phyloP scores from a whole-genome alignment of 2,888 invertebrate species.

The Lasiommata megera region DNA sequence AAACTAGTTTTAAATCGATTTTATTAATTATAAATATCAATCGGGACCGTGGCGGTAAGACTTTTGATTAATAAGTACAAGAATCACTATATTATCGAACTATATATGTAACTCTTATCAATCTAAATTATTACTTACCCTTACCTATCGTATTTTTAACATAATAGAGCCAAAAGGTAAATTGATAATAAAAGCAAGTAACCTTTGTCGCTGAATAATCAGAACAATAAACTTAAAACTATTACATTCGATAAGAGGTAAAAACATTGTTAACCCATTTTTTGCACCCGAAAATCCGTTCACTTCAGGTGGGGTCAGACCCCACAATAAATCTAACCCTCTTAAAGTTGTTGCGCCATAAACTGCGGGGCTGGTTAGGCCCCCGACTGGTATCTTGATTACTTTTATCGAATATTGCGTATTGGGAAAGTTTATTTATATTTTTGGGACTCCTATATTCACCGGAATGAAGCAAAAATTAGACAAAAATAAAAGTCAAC shows the following conservation, averaged over 20 bases:
- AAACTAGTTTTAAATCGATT: no score
- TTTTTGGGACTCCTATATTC: constrained; percentile 12
- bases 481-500: background rate
- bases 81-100: no score
- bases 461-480: background rate
- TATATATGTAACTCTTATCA: no score
- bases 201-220: background rate
- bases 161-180: background rate
- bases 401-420: constrained; percentile 65
- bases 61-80: no score
- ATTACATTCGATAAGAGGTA: constrained; percentile 14
- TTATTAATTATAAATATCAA: no score
- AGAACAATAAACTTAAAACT: background rate
- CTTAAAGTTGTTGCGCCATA: constrained; percentile 62
- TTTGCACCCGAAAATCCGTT: constrained; percentile 42
- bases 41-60: no score
- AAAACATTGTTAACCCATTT: constrained; percentile 36
- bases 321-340: constrained; percentile 61
- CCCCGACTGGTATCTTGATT: constrained; percentile 59
- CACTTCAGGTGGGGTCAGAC: constrained; percentile 57
- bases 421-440: constrained; percentile 45
- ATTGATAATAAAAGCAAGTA: background rate
- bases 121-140: no score
- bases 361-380: constrained; percentile 49
- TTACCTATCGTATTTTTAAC: no score